Evolutionary conservation across 2,888 invertebrate species (phyloP), one percentile per base, ranked within the genome.

Genomic region (Callimorpha dominula): DNA sequence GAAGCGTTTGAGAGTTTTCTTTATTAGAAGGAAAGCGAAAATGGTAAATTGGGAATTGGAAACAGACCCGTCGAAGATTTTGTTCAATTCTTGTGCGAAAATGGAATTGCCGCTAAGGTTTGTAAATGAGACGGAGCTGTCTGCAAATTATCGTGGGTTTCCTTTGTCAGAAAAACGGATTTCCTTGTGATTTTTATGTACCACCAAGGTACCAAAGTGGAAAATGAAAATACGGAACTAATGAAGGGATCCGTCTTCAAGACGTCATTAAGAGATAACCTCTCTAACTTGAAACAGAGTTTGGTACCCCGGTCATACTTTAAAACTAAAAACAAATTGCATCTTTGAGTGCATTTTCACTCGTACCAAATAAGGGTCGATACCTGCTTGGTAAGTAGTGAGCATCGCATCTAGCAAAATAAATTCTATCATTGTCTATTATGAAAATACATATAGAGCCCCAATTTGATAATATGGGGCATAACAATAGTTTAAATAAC

Each of bases 11-110:
- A 40, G 81, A 80, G 78, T 77, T 82, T 79, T 84, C 75, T 79
- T 81, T 81, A 75, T 77, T 76, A 68, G 74, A 71, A 77, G 81
- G 62, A 67, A 81, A 78, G 71, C 73, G 72, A 64, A 83, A 84
- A 84, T 79, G 80, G 81, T 77, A 76, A 80, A 83, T 80, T 81
- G 84, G 70, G 80, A 82, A 80, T 85, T 84, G 83, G 80, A 82
- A 83, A 77, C 70, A 78, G 78, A 79, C 79, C 78, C 73, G n/a
- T 46, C 66, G 68, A 68, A 54, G 76, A 76, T 80, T 85, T 85
- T 85, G 84, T 85, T 80, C 73, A 74, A 82, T 82, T 83, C 82
- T 82, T 66, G 75, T 64, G 78, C 81, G 84, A 85, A 84, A 85
- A 86, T 83, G 78, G 80, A 81, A 86, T 85, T 79, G 84, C 72